A percentile compares a stretch with the other conserved stretches of the same genome.
phyloP scores from a whole-genome alignment of 2,113 vertebrate genomes.

The Urocitellus parryii region DNA sequence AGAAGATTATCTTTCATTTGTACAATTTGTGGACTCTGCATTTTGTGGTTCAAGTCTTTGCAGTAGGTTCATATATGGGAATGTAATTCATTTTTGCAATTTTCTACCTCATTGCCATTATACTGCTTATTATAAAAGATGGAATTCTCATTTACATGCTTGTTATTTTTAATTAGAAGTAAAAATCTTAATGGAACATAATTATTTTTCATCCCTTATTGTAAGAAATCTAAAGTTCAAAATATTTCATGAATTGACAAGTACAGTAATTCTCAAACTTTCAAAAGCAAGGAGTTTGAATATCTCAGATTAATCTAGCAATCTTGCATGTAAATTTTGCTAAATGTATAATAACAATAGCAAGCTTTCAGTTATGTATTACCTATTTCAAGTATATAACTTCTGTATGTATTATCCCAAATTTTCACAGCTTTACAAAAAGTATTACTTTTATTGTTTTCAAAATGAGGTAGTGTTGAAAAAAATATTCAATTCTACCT shows the following conservation, averaged over 20 bases:
- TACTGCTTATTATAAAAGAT: slow-evolving; percentile 51
- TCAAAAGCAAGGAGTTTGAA: not conserved
- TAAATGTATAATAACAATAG: not conserved
- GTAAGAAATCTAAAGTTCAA: slow-evolving; percentile 25
- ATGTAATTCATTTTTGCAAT: slow-evolving; percentile 74
- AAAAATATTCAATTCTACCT: not conserved
- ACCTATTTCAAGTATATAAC: not conserved
- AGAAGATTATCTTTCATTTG: slow-evolving; percentile 59
- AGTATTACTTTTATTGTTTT: slow-evolving; percentile 35
- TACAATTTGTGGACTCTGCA: slow-evolving; percentile 63
- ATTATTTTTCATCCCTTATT: slow-evolving; percentile 1
- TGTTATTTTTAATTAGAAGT: slow-evolving; percentile 84
- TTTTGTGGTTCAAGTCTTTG: slow-evolving; percentile 79
- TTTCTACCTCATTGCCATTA: slow-evolving; percentile 76
- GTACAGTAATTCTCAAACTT: slow-evolving; percentile 1
- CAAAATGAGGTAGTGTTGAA: not conserved
- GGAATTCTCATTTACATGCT: slow-evolving; percentile 68
- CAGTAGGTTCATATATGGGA: slow-evolving; percentile 73
- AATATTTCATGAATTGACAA: slow-evolving; percentile 16
- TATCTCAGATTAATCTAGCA: not conserved
- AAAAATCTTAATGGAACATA: slow-evolving; percentile 68
- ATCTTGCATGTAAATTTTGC: not conserved
- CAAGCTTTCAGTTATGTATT: not conserved
- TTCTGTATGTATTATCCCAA: not conserved
- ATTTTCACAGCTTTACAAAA: slow-evolving; percentile 7